Evolutionary conservation across 2,888 invertebrate genomes (phyloP), one percentile per base, ranked within the genome.

Genomic region (Hydroisotoma schaefferi): DNA sequence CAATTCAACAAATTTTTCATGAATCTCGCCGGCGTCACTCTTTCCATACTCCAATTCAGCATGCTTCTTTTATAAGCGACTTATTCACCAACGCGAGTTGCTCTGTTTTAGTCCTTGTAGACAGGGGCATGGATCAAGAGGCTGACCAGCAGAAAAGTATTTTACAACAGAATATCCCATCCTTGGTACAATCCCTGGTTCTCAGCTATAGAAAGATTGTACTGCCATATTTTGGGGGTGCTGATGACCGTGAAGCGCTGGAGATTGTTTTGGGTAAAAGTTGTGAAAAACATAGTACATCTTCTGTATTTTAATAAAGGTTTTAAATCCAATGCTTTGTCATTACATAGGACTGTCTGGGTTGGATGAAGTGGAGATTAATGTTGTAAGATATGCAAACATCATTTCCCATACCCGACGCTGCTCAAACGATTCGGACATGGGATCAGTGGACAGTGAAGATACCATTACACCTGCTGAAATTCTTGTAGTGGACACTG

Each of bases 161-260:
- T 4, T 15, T 26, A 4, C 18, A 10, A 8, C 28, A 26, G 20
- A 4, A 29, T 20, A 6, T 22, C 38, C 12, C 15, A 4, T 46
- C 46, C 22, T 46, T 25, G 22, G 29, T 12, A 2, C 18, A 27
- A 28, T 29, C 40, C 2, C 4, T 26, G 4, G 48, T 33, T 15
- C 29, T n/a, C 15, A 27, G 10, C 26, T 58, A 58, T 26, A 55
- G 64, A 28, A 55, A 63, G 18, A 58, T 67, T 33, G 62, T 44
- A 22, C 29, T 67, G 20, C 62, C 65, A 15, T 67, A 55, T 40
- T 67, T 67, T 49, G 67, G 67, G 1, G 67, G 67, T n/a, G 26
- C 43, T 20, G 64, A 64, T 47, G 67, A 67, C 46, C 48, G 65
- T 5, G 60, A 57, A 37, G 65, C 65, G 0, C 40, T 68, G 37